A percentile compares a stretch with the other conserved stretches of the same genome.
These are phyloP conservation scores for Hypena proboscidalis DNA, from an alignment of 2,888 invertebrate species.

Conservation along the genomic window DNA sequence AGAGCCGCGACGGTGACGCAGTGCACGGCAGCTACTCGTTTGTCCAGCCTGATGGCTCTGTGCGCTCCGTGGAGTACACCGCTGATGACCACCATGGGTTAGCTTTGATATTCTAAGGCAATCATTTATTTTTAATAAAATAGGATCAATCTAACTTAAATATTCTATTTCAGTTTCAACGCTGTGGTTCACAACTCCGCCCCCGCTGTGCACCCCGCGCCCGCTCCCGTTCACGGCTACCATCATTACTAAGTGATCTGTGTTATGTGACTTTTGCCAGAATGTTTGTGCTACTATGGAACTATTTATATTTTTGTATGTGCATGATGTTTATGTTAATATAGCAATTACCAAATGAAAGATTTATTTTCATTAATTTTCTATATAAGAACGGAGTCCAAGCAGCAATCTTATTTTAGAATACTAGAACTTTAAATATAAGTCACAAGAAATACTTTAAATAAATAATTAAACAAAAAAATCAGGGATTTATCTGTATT, in stretches of 20 bases:
- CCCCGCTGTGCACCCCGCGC: slow-evolving; percentile 52
- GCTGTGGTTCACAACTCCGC: slow-evolving; percentile 58
- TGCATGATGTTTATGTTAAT: too few species aligned
- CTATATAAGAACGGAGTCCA: too few species aligned
- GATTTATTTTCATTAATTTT: too few species aligned
- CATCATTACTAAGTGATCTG: slow-evolving; percentile 44
- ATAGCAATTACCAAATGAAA: too few species aligned
- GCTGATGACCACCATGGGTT: slow-evolving; percentile 78
- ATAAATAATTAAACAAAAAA: too few species aligned
- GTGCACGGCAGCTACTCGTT: slow-evolving; percentile 86
- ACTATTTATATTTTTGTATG: slow-evolving; percentile 54
- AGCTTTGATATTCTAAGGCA: slow-evolving; percentile 32
- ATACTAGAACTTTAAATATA: too few species aligned
- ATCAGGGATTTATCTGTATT: too few species aligned
- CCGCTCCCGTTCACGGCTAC: slow-evolving; percentile 32
- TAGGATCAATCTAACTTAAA: background rate
- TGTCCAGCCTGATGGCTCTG: slow-evolving; percentile 80
- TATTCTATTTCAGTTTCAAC: slow-evolving; percentile 48
- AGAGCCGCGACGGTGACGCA: slow-evolving; percentile 71
- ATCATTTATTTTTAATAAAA: background rate
- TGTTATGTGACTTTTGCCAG: slow-evolving; percentile 37
- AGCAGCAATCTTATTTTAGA: too few species aligned
- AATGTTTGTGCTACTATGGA: slow-evolving; percentile 7
- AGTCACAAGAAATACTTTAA: too few species aligned
- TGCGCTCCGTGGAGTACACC: slow-evolving; percentile 80